Evolutionary conservation across 2,113 vertebrate species (phyloP).

Genomic region (Polypterus senegalus): DNA sequence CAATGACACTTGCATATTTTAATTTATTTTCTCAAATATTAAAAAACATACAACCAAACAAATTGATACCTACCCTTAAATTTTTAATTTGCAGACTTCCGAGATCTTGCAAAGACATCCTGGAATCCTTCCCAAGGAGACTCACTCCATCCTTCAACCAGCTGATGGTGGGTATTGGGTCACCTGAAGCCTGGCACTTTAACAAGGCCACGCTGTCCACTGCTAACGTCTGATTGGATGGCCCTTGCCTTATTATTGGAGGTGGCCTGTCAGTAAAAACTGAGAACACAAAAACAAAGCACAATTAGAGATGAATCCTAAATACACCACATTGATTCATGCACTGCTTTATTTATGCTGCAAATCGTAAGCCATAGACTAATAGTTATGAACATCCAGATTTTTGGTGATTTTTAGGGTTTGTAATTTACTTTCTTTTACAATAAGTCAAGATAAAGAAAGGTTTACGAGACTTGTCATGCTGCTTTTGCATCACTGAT

Average conservation of each 20-base stretch:
- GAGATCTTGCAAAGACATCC: conserved; percentile 79
- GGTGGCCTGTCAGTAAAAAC: conserved; percentile 92
- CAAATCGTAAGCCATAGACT: too few relatives aligned
- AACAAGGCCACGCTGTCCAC: conserved; percentile 79
- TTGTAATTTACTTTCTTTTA: too few relatives aligned
- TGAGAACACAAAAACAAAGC: conserved; percentile 27
- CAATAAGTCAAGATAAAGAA: too few relatives aligned
- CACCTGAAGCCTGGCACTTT: conserved; percentile 88
- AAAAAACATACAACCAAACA: neutral
- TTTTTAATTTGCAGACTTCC: conserved; percentile 87
- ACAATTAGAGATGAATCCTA: too few relatives aligned
- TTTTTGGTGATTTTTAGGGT: too few relatives aligned
- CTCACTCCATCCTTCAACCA: conserved; percentile 93
- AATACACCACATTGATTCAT: too few relatives aligned
- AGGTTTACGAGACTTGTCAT: too few relatives aligned
- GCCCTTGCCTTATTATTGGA: conserved; percentile 93
- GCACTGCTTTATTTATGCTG: too few relatives aligned
- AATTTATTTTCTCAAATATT: too few relatives aligned
- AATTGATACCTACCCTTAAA: conserved; percentile 55
- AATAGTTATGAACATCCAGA: too few relatives aligned
- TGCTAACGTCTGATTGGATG: conserved; percentile 80
- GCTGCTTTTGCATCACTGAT: too few relatives aligned
- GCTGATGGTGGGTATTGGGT: conserved; percentile 85
- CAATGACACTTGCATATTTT: too few relatives aligned
- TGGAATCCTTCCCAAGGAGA: conserved; percentile 79